phyloP scores from a whole-genome alignment of 1,140 invertebrate genomes.

The Sinonovacula constricta region DNA sequence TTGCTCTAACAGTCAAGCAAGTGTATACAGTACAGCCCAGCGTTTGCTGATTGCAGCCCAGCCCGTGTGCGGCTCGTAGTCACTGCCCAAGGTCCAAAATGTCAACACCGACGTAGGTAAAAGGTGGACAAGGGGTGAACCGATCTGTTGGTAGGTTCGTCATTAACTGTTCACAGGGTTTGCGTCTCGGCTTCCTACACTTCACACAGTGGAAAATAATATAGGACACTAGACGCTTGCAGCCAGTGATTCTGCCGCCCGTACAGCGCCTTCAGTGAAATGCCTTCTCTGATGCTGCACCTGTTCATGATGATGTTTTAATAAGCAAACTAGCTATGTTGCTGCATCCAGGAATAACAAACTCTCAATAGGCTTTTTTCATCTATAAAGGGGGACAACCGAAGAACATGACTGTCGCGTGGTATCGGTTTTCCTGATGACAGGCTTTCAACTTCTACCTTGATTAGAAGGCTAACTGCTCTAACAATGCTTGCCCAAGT shows the following conservation, averaged over 20 bases:
- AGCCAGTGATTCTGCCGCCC: neutral
- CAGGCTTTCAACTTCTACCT: too few species aligned
- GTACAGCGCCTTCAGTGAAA: conserved; percentile 43
- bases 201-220: neutral
- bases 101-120: conserved; percentile 16
- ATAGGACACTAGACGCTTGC: neutral
- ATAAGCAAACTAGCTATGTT: conserved; percentile 24
- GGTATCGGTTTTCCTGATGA: conserved; percentile 38
- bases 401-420: conserved; percentile 13
- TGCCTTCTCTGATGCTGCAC: conserved; percentile 40
- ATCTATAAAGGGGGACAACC: conserved; percentile 6
- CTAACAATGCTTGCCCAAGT: too few species aligned
- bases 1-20: conserved; percentile 21
- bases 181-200: conserved; percentile 11
- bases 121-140: neutral
- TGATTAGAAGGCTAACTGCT: too few species aligned
- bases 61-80: conserved; percentile 4
- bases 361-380: conserved; percentile 13
- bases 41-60: conserved; percentile 12
- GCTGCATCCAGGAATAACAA: conserved; percentile 29
- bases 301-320: conserved; percentile 29
- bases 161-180: neutral
- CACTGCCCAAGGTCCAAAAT: conserved; percentile 9
- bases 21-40: conserved; percentile 49
- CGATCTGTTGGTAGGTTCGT: conserved; percentile 18